Conservation (phyloP, 2,113 vertebrate species). For the Rynchops niger region DNA sequence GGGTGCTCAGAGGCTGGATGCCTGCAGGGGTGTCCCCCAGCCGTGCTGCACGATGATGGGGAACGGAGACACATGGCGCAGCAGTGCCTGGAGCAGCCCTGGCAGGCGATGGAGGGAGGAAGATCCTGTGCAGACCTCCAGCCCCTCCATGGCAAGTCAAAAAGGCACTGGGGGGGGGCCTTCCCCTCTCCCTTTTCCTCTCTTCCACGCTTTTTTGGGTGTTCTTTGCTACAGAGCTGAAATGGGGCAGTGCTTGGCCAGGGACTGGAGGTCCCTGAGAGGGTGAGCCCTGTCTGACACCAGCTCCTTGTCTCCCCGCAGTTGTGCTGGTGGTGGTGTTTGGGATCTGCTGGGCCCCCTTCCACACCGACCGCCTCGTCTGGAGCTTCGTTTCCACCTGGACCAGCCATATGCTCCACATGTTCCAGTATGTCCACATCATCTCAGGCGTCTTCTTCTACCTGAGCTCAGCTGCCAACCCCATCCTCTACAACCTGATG, state of each 20-base stretch:
- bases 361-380: conserved; percentile 90
- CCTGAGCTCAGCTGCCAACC: conserved; percentile 88
- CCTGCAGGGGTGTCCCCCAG: neutral
- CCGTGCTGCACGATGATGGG: neutral
- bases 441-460: conserved; percentile 92
- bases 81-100: neutral
- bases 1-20: neutral
- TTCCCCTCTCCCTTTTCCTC: neutral
- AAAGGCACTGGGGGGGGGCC: neutral
- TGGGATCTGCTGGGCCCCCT: conserved; percentile 93
- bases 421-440: conserved; percentile 86
- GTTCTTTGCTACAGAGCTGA: neutral
- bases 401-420: conserved; percentile 75
- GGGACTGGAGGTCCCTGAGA: neutral
- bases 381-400: conserved; percentile 88
- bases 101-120: neutral
- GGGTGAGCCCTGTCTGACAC: neutral
- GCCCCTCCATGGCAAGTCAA: neutral
- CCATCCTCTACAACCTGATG: conserved; percentile 94
- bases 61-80: neutral
- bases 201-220: neutral
- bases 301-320: neutral
- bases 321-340: conserved; percentile 92
- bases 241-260: neutral
- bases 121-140: neutral